phyloP scores from a whole-genome alignment of 2,797 vertebrate species.

The Podargus strigoides region DNA sequence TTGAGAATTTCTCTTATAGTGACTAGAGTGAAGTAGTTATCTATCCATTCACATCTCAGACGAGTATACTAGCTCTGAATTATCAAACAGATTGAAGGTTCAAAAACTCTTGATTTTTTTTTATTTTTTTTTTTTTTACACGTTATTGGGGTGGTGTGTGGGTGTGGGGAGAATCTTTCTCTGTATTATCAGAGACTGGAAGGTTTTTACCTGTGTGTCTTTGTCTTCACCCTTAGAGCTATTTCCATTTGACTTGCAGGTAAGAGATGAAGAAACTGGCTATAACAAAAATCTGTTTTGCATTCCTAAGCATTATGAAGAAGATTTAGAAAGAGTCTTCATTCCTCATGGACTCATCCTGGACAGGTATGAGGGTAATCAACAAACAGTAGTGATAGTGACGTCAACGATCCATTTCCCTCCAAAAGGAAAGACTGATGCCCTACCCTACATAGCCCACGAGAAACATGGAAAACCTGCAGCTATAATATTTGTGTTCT shows the following conservation, averaged over 20 bases:
- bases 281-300: constrained; percentile 81
- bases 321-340: constrained; percentile 81
- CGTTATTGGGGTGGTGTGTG: too few species aligned
- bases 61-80: neutral
- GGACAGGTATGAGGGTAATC: constrained; percentile 76
- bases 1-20: neutral
- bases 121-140: too few species aligned
- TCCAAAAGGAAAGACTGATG: neutral
- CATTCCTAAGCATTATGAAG: constrained; percentile 81
- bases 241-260: neutral
- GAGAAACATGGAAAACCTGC: neutral
- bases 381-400: neutral
- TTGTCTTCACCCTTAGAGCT: neutral
- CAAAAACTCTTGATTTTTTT: neutral
- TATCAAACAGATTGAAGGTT: neutral
- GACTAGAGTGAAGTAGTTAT: neutral
- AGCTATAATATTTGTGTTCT: neutral
- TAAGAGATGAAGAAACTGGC: constrained; percentile 72
- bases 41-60: neutral
- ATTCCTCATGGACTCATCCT: constrained; percentile 85
- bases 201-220: neutral
- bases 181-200: neutral
- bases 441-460: neutral
- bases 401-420: neutral
- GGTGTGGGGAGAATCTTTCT: neutral